Conservation (phyloP, 2,113 vertebrate genomes). For the Alexandromys fortis region DNA sequence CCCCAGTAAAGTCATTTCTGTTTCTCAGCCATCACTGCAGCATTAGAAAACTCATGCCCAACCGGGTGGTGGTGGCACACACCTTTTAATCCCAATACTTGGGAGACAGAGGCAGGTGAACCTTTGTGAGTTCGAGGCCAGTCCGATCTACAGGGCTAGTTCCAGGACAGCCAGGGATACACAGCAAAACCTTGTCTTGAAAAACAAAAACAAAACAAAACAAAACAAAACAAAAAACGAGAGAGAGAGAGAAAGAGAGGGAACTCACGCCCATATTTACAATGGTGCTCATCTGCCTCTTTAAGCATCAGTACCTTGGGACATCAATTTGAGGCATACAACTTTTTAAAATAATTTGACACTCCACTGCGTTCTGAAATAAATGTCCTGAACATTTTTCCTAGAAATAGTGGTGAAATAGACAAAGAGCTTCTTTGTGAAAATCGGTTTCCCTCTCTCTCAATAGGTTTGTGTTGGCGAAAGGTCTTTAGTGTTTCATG, state of each 20-base stretch:
- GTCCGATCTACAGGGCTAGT: too few species aligned
- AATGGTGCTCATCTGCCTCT: background rate
- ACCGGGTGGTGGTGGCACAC: too few species aligned
- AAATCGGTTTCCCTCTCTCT: constrained; percentile 33
- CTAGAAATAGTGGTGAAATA: constrained; percentile 23
- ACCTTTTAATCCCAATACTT: too few species aligned
- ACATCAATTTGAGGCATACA: background rate
- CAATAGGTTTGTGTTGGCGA: background rate
- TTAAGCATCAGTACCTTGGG: background rate
- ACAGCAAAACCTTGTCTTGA: too few species aligned
- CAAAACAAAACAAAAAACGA: too few species aligned
- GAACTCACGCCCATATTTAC: background rate
- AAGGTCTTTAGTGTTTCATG: background rate
- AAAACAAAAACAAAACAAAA: too few species aligned
- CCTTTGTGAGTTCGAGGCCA: too few species aligned
- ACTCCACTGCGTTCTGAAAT: constrained; percentile 1
- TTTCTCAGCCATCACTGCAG: background rate
- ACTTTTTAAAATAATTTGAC: constrained; percentile 38
- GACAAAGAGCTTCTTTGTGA: constrained; percentile 2
- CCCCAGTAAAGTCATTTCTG: constrained; percentile 27
- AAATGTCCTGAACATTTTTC: background rate
- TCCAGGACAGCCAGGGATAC: too few species aligned
- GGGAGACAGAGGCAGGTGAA: too few species aligned
- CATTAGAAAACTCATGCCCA: background rate
- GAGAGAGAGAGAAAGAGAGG: too few species aligned